phyloP scores from a whole-genome alignment of 2,113 vertebrate genomes.

The Prunella fulvescens region DNA sequence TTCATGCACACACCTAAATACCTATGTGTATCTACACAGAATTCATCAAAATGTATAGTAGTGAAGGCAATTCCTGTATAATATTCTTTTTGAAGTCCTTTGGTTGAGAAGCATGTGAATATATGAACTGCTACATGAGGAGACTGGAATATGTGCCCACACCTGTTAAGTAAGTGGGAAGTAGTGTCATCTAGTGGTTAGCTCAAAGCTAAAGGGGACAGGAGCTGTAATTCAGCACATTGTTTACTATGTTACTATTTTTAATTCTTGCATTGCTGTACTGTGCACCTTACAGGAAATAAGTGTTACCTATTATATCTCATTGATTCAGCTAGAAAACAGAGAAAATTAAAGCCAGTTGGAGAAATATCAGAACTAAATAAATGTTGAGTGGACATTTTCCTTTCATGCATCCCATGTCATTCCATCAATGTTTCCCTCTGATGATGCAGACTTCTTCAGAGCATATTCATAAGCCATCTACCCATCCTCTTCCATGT shows the following conservation, averaged over 20 bases:
- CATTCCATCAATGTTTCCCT: neutral
- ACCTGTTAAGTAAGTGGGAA: conserved; percentile 39
- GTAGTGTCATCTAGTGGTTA: conserved; percentile 64
- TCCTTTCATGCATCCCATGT: neutral
- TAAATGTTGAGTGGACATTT: neutral
- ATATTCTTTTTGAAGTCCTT: neutral
- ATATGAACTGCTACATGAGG: neutral
- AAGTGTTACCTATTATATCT: neutral
- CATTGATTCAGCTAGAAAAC: neutral
- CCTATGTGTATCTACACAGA: neutral
- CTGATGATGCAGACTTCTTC: neutral
- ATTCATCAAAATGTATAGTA: neutral
- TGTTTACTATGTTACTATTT: neutral
- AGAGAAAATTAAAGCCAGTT: neutral
- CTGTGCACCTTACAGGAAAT: neutral
- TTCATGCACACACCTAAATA: neutral
- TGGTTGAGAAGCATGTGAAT: neutral
- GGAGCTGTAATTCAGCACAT: neutral
- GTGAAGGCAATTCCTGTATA: neutral
- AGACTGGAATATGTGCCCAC: neutral
- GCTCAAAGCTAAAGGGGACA: neutral
- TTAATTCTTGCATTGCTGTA: neutral
- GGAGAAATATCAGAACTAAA: neutral
- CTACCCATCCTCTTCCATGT: neutral
- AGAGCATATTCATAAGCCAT: neutral